phyloP scores from a whole-genome alignment of 2,113 vertebrate species.

The Chamaetylas fuelleborni region DNA sequence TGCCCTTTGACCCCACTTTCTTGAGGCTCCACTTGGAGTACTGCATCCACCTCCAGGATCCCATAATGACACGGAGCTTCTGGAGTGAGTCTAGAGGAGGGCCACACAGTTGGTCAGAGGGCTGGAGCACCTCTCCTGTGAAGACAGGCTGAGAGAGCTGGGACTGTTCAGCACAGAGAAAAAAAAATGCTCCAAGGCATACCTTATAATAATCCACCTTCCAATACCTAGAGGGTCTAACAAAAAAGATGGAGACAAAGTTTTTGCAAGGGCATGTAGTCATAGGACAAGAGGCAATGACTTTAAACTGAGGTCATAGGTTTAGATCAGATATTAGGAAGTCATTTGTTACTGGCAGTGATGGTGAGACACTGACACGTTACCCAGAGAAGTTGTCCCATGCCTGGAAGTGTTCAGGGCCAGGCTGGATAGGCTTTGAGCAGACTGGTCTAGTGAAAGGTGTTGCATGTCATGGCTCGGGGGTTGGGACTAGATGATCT shows the following conservation, averaged over 20 bases:
- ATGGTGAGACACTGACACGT: background rate
- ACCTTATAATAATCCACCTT: background rate
- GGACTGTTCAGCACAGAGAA: background rate
- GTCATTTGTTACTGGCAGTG: rapidly evolving
- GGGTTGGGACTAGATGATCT: background rate
- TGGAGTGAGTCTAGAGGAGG: rapidly evolving
- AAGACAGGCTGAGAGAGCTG: background rate
- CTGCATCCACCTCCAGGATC: background rate
- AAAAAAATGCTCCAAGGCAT: background rate
- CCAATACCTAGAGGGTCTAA: background rate
- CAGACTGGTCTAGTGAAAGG: background rate
- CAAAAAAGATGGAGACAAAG: background rate
- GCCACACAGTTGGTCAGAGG: background rate
- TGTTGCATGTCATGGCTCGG: background rate
- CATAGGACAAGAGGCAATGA: background rate
- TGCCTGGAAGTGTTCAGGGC: background rate
- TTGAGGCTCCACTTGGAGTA: background rate
- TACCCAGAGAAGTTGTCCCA: background rate
- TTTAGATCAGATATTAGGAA: background rate
- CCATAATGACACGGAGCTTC: background rate
- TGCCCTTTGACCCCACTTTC: background rate
- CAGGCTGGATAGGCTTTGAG: background rate
- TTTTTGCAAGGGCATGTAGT: background rate
- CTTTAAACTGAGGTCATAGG: background rate
- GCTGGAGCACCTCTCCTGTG: background rate